A percentile compares a stretch with the other conserved stretches of the same genome.
phyloP scores from a whole-genome alignment of 2,888 invertebrate genomes.

The Syrista parreyssii region DNA sequence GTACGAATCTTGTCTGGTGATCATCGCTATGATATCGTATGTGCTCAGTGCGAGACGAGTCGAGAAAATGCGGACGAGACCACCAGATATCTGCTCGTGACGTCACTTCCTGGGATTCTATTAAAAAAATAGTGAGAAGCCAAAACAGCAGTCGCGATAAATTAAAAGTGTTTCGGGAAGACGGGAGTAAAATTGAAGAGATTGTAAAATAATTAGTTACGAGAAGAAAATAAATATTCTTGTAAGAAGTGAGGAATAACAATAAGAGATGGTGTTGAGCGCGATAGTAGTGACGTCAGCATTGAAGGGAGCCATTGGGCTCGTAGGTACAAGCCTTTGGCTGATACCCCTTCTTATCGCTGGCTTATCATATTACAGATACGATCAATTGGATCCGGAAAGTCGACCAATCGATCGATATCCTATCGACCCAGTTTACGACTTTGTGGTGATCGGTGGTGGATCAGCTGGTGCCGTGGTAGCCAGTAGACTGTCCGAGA shows the following conservation, averaged over 20 bases:
- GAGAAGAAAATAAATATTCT: neutral
- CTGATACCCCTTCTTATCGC: constrained; percentile 85
- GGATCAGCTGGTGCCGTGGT: constrained; percentile 93
- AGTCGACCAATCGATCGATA: constrained; percentile 78
- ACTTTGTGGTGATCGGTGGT: constrained; percentile 86
- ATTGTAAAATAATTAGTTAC: neutral
- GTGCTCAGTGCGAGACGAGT: constrained; percentile 27
- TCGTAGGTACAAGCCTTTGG: constrained; percentile 84
- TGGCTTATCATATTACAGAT: constrained; percentile 83
- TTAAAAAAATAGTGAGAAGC: too few relatives aligned
- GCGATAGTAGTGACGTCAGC: constrained; percentile 82
- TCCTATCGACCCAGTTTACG: constrained; percentile 79
- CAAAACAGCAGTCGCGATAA: constrained; percentile 11
- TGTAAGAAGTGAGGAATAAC: neutral
- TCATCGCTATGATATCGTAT: neutral
- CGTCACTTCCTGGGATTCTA: constrained; percentile 4
- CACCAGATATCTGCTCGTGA: constrained; percentile 39
- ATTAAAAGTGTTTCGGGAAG: constrained; percentile 14
- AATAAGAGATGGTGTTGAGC: constrained; percentile 75
- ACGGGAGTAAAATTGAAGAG: constrained; percentile 1
- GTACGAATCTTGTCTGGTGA: neutral
- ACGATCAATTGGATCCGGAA: constrained; percentile 85
- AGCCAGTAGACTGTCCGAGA: constrained; percentile 83
- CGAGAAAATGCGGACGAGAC: constrained; percentile 40
- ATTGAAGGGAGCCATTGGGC: constrained; percentile 78